Evolutionary conservation across 2,797 vertebrate species (phyloP).

Genomic region (Caiman crocodilus): DNA sequence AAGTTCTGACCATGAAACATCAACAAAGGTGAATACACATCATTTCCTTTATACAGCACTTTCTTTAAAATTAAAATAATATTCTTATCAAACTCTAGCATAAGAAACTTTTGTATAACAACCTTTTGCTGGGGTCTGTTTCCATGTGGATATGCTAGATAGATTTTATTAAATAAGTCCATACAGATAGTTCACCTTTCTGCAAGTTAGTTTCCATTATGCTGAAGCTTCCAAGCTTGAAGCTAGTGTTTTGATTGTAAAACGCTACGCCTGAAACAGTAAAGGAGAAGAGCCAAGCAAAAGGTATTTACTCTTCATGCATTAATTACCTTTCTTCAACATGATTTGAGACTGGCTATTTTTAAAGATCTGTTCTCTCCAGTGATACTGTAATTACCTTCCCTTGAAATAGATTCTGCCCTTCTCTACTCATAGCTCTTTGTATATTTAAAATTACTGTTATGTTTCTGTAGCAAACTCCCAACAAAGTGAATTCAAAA

Average conservation of each 20-base stretch:
- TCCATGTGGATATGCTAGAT: background rate
- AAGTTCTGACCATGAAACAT: background rate
- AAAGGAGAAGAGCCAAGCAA: constrained; percentile 62
- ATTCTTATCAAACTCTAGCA: background rate
- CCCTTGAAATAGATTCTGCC: constrained; percentile 72
- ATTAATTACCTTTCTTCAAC: constrained; percentile 79
- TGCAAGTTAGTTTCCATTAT: constrained; percentile 19
- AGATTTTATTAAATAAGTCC: background rate
- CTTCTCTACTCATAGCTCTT: constrained; percentile 57
- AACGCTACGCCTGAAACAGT: constrained; percentile 58
- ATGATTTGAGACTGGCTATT: constrained; percentile 80
- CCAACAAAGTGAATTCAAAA: constrained; percentile 26
- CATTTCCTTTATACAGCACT: background rate
- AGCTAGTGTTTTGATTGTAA: constrained; percentile 39
- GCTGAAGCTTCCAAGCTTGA: constrained; percentile 31
- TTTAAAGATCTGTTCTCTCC: constrained; percentile 72
- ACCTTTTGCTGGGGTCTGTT: background rate
- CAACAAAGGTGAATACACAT: background rate
- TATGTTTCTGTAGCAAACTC: constrained; percentile 19
- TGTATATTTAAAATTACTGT: constrained; percentile 54
- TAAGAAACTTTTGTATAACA: background rate
- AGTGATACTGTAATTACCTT: constrained; percentile 76
- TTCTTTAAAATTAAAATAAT: background rate
- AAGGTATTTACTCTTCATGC: constrained; percentile 74
- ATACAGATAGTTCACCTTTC: background rate